Percentiles rank a stretch among this genome's conserved stretches.
phyloP scores from a whole-genome alignment of 2,888 invertebrate genomes.

The Argyresthia goedartella region DNA sequence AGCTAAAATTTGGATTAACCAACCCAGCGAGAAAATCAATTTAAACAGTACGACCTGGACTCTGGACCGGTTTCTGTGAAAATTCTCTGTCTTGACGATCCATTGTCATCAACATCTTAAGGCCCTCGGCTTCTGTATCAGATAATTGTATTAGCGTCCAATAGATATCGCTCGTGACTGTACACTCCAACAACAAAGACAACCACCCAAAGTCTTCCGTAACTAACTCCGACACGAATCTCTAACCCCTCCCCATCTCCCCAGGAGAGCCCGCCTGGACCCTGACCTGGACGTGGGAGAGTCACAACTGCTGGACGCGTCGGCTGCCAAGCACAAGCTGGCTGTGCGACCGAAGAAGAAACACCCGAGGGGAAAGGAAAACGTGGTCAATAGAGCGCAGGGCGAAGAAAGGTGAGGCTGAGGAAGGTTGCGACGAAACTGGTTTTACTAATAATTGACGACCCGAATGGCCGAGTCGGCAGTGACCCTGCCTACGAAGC shows the following conservation, averaged over 20 bases:
- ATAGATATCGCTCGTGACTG: too few relatives aligned
- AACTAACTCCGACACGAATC: not conserved
- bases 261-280: conserved; percentile 70
- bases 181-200: not conserved
- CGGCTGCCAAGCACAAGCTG: conserved; percentile 82
- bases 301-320: conserved; percentile 74
- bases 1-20: too few relatives aligned
- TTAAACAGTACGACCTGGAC: too few relatives aligned
- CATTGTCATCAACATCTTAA: too few relatives aligned
- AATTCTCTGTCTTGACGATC: too few relatives aligned
- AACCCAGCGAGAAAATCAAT: too few relatives aligned
- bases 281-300: conserved; percentile 72
- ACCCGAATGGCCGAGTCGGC: too few relatives aligned
- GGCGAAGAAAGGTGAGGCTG: conserved; percentile 16
- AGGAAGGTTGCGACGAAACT: not conserved
- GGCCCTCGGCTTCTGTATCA: too few relatives aligned
- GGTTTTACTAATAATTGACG: too few relatives aligned
- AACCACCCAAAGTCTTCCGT: not conserved
- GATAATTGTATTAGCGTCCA: too few relatives aligned
- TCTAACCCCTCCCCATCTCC: conserved; percentile 10
- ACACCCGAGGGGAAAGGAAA: conserved; percentile 49
- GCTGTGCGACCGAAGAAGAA: conserved; percentile 80
- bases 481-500: too few relatives aligned
- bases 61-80: too few relatives aligned
- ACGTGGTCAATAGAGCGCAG: conserved; percentile 13